Evolutionary conservation across 1,140 invertebrate genomes (phyloP).

Genomic region (Solen grandis): DNA sequence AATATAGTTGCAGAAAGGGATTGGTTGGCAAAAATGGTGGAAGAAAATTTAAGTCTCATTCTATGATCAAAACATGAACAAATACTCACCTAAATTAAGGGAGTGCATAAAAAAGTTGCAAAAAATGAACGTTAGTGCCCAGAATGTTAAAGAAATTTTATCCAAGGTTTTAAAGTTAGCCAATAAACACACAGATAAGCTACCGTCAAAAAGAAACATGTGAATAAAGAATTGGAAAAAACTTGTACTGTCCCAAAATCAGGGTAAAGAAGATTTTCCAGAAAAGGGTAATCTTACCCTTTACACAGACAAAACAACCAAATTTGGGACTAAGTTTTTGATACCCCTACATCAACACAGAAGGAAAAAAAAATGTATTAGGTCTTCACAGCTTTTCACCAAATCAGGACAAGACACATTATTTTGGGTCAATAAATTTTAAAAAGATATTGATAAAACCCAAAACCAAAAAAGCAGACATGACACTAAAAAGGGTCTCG

Average conservation of each 20-base stretch:
- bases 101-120: conserved; percentile 19
- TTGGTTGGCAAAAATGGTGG: conserved; percentile 22
- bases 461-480: conserved; percentile 3
- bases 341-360: conserved; percentile 42
- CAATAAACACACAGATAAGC: background rate
- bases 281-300: conserved; percentile 48
- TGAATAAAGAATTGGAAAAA: conserved; percentile 45
- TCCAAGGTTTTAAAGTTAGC: conserved; percentile 22
- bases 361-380: conserved; percentile 47
- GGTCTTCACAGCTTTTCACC: conserved; percentile 41
- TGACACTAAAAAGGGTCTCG: conserved; percentile 26
- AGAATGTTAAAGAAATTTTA: background rate
- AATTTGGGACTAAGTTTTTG: conserved; percentile 53
- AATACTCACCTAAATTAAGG: conserved; percentile 26
- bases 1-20: conserved; percentile 13
- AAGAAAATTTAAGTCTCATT: conserved; percentile 20
- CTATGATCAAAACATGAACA: conserved; percentile 1
- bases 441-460: conserved; percentile 43
- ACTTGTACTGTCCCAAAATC: conserved; percentile 35
- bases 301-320: conserved; percentile 58
- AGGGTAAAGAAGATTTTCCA: conserved; percentile 38
- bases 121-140: conserved; percentile 12
- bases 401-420: conserved; percentile 50
- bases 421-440: conserved; percentile 28
- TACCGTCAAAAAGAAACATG: conserved; percentile 6